phyloP scores from a whole-genome alignment of 2,888 invertebrate genomes.

The Morpho helenor region DNA sequence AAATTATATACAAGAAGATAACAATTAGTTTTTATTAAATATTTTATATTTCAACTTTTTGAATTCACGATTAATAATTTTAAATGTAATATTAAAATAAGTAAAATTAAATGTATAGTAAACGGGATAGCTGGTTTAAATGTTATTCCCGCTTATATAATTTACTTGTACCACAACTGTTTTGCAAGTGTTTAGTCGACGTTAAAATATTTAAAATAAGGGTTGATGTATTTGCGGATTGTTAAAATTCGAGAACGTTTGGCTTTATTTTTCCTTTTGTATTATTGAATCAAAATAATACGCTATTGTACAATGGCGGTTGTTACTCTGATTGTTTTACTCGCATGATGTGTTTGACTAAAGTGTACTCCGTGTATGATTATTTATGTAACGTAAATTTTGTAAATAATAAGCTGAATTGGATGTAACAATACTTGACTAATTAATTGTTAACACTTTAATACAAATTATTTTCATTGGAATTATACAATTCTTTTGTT shows the following conservation, averaged over 20 bases:
- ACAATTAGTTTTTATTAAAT: not conserved
- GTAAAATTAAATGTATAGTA: not conserved
- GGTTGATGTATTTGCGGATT: conserved; percentile 54
- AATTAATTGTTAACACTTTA: no score
- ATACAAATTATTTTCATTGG: no score
- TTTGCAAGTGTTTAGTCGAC: conserved; percentile 38
- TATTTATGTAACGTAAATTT: no score
- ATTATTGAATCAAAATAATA: conserved; percentile 13
- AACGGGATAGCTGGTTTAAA: not conserved
- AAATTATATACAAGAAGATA: no score
- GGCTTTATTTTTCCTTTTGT: conserved; percentile 43
- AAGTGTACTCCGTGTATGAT: no score
- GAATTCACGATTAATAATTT: not conserved
- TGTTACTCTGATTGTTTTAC: not conserved
- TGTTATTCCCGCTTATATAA: not conserved
- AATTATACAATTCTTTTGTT: no score
- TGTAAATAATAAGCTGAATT: no score
- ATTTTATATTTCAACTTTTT: not conserved
- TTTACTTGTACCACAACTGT: conserved; percentile 9
- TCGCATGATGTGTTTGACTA: not conserved
- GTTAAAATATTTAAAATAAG: conserved; percentile 59
- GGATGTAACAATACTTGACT: no score
- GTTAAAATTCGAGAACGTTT: conserved; percentile 52
- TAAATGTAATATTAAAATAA: not conserved
- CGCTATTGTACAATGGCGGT: not conserved